Conservation (phyloP, 1,140 invertebrate species). For the Druon quercuslanigerum region DNA sequence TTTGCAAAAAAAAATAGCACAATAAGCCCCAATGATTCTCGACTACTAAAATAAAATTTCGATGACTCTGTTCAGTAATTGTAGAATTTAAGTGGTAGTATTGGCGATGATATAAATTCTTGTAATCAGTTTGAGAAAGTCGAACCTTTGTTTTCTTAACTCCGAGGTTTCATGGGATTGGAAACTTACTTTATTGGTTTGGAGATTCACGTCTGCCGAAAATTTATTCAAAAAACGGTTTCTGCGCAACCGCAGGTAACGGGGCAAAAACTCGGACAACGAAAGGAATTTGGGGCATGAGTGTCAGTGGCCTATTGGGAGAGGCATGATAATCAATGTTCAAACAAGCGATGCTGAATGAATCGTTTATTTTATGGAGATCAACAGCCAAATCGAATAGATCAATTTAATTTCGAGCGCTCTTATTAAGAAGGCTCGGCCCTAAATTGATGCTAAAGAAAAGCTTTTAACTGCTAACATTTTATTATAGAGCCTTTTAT, state of each 20-base stretch:
- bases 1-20: no score
- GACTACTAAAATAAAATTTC: no score
- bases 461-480: no score
- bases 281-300: slow-evolving; percentile 61
- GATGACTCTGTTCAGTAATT: background rate
- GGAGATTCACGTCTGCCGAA: slow-evolving; percentile 32
- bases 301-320: slow-evolving; percentile 52
- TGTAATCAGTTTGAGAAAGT: background rate
- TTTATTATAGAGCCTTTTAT: no score
- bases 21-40: no score
- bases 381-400: background rate
- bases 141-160: slow-evolving; percentile 21
- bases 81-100: background rate
- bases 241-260: slow-evolving; percentile 47
- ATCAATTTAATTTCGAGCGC: background rate
- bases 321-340: slow-evolving; percentile 39
- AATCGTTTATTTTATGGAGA: slow-evolving; percentile 7
- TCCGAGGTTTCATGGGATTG: background rate
- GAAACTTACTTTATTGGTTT: slow-evolving; percentile 11
- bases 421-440: no score
- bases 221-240: slow-evolving; percentile 42
- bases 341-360: slow-evolving; percentile 35
- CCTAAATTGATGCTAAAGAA: no score
- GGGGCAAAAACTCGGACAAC: slow-evolving; percentile 61
- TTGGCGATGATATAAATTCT: background rate